A percentile compares a stretch with the other conserved stretches of the same genome.
phyloP scores from a whole-genome alignment of 2,797 vertebrate genomes.

The Gallinago nigripennis region DNA sequence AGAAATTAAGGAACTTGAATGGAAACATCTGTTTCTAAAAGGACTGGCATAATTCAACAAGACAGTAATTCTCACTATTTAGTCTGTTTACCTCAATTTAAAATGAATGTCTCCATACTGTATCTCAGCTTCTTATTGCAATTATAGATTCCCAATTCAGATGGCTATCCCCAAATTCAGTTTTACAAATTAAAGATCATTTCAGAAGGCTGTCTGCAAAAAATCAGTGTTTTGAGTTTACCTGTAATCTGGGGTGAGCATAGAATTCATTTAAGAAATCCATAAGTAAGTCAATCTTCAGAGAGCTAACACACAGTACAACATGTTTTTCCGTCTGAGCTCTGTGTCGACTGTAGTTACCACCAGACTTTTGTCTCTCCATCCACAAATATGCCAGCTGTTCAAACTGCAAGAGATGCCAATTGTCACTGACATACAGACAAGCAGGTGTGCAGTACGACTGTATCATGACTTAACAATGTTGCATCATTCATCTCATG shows the following conservation, averaged over 20 bases:
- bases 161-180: neutral
- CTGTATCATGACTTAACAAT: neutral
- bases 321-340: slow-evolving; percentile 85
- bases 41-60: slow-evolving; percentile 14
- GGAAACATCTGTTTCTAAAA: slow-evolving; percentile 33
- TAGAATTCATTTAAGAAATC: slow-evolving; percentile 88
- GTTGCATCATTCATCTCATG: neutral
- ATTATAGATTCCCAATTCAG: neutral
- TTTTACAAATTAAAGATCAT: neutral
- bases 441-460: neutral
- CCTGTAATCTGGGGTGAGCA: slow-evolving; percentile 84
- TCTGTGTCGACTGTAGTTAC: slow-evolving; percentile 85
- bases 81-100: neutral
- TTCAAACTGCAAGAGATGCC: slow-evolving; percentile 78
- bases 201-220: neutral
- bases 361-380: slow-evolving; percentile 86
- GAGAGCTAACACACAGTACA: slow-evolving; percentile 84
- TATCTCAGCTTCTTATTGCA: slow-evolving; percentile 26
- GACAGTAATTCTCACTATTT: slow-evolving; percentile 12
- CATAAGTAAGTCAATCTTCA: slow-evolving; percentile 86
- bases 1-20: slow-evolving; percentile 6
- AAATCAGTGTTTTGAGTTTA: neutral
- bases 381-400: slow-evolving; percentile 86
- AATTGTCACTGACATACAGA: neutral
- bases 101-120: neutral